Base-by-base conservation (phyloP, 1,140 invertebrate genomes). In the Saccostrea glomerata region DNA sequence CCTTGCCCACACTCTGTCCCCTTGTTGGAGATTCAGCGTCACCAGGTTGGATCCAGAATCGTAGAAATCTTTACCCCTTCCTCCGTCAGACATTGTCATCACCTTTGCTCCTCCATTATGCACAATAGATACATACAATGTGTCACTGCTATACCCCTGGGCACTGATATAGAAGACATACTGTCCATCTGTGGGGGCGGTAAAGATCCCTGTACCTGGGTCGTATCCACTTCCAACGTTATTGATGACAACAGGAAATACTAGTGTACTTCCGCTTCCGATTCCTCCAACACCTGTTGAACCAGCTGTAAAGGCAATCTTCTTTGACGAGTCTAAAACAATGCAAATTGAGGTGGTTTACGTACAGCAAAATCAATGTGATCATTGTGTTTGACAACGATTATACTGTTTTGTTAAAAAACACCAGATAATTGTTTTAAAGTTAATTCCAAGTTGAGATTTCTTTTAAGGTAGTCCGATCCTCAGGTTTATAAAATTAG, bases 51-150 rank as follows among this genome's bases (percentile, higher is more conserved):
- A 30, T 36, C 70, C 70, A 36, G 70, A 73, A 15, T 73, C 70
- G 23, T 73, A 73, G 70, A 73, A 73, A 73, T 73, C 70, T 73
- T 73, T 73, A 13, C 70, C 70, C 70, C 70, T 23, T 23, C 70
- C 70, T 13, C 70, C 70, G 15, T 73, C 70, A 13, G 70, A 73
- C 70, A 73, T 73, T 13, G 70, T 73, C 70, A 73, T 73, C n/a
- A 73, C 70, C 25, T 73, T 73, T 9, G 25, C 70, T 9, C 25
- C 70, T 25, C 25, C 70, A 30, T 73, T 73, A 15, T 73, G 70
- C 3, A 30, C 70, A 36, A 73, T 73, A 36, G 23, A 25, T 0
- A 73, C 70, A 36, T 73, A 73, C 70, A 73, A 15, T 25, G 70
- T 73, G 23, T 25, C 25, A 23, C 70, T 73, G 13, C 70, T 23